A percentile compares a stretch with the other conserved stretches of the same genome.
phyloP scores from a whole-genome alignment of 2,113 vertebrate species.

The Odocoileus hemionus region DNA sequence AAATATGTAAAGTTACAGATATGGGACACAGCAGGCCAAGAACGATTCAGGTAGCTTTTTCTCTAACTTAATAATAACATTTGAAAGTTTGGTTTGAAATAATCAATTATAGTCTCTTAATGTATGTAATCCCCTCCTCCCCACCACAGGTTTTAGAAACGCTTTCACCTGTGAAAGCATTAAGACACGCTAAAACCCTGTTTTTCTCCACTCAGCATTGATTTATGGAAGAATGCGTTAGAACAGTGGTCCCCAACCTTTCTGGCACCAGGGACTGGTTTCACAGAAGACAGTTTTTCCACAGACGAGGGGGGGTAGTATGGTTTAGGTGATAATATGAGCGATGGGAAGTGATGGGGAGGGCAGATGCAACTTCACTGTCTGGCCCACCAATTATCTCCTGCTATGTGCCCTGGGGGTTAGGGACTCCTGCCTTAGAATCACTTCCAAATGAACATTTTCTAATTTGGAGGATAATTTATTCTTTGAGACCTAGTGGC shows the following conservation, averaged over 20 bases:
- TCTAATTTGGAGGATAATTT: background rate
- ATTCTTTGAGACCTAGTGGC: background rate
- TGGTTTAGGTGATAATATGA: background rate
- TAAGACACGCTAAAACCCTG: background rate
- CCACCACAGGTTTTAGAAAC: background rate
- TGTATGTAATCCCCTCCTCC: too few relatives aligned
- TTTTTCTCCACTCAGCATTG: background rate
- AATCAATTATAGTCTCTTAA: background rate
- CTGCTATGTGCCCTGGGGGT: background rate
- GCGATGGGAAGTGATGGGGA: background rate
- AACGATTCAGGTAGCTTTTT: slow-evolving; percentile 83
- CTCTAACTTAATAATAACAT: background rate
- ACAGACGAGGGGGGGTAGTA: background rate
- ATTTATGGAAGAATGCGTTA: background rate
- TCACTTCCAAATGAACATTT: background rate
- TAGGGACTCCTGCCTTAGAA: background rate
- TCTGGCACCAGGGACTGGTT: background rate
- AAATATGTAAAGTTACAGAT: slow-evolving; percentile 89
- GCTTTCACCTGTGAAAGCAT: background rate
- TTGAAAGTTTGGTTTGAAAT: slow-evolving; percentile 4
- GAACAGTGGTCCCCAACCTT: background rate
- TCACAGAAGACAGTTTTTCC: background rate
- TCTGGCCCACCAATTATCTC: background rate
- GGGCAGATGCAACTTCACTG: background rate
- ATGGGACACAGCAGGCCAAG: slow-evolving; percentile 88